A percentile compares a stretch with the other conserved stretches of the same genome.
Evolutionary conservation across 2,888 invertebrate species (phyloP).

Genomic region (Trisateles emortualis): DNA sequence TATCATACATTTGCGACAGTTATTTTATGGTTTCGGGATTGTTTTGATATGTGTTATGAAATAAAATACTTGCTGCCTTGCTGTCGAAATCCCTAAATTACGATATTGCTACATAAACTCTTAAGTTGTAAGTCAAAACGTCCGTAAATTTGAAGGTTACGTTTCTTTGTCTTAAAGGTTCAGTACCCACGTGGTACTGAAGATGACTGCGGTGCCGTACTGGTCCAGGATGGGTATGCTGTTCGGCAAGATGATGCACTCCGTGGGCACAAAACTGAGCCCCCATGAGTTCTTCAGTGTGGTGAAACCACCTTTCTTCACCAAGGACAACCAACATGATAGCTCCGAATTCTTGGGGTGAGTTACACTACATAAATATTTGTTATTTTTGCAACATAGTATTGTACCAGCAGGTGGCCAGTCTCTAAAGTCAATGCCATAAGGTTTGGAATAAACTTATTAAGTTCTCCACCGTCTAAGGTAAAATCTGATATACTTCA

Average conservation of each 20-base stretch:
- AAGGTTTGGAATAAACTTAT: no score
- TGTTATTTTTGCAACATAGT: no score
- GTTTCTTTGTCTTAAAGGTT: slow-evolving; percentile 79
- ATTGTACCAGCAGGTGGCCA: no score
- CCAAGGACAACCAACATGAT: slow-evolving; percentile 93
- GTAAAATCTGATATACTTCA: no score
- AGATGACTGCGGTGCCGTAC: slow-evolving; percentile 83
- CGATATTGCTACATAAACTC: no score
- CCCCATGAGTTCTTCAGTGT: slow-evolving; percentile 91
- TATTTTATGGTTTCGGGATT: no score
- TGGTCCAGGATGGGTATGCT: slow-evolving; percentile 90
- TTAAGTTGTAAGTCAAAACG: neutral
- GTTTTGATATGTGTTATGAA: no score
- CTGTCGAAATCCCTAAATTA: no score
- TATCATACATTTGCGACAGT: no score
- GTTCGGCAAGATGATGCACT: slow-evolving; percentile 91
- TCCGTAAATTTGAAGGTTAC: neutral
- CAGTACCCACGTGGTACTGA: slow-evolving; percentile 88
- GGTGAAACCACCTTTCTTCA: slow-evolving; percentile 92
- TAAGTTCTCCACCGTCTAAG: no score
- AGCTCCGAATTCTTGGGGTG: slow-evolving; percentile 95
- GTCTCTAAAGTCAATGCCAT: no score
- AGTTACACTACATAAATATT: slow-evolving; percentile 35
- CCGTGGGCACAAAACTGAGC: slow-evolving; percentile 88
- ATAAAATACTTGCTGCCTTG: no score